Evolutionary conservation across 2,797 vertebrate genomes (phyloP).

Genomic region (Coendou prehensilis): DNA sequence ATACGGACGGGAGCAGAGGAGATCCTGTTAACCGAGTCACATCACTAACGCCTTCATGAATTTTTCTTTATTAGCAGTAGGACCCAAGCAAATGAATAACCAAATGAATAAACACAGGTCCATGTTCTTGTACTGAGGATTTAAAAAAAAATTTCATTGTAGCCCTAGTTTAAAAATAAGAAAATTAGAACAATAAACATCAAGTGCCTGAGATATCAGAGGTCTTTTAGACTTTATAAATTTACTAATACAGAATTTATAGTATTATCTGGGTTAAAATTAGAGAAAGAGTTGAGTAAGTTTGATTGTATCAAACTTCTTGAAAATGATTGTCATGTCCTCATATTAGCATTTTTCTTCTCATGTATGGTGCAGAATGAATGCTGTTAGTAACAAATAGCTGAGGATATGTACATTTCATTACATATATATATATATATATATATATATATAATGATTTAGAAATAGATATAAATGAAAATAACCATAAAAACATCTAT

Average conservation of each 20-base stretch:
- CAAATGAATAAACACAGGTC: neutral
- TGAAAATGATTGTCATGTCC: neutral
- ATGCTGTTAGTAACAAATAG: neutral
- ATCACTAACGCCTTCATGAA: neutral
- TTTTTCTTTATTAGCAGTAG: neutral
- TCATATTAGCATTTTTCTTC: neutral
- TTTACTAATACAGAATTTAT: slow-evolving; percentile 2
- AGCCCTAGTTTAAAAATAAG: neutral
- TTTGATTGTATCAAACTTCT: neutral
- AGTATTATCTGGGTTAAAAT: neutral
- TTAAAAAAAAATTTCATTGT: neutral
- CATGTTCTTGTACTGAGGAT: neutral
- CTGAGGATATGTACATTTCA: neutral
- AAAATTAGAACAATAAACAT: neutral
- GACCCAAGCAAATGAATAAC: neutral
- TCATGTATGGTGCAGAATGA: neutral
- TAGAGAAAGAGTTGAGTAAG: neutral
- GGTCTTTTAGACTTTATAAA: neutral
- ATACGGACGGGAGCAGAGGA: neutral
- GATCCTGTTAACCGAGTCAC: neutral
- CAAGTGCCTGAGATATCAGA: neutral
- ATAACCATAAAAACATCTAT: slow-evolving; percentile 22
- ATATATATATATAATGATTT: neutral
- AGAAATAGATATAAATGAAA: slow-evolving; percentile 51
- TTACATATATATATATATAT: too few species aligned